Evolutionary conservation across 2,888 invertebrate species (phyloP).

Genomic region (Hetaerina titia): DNA sequence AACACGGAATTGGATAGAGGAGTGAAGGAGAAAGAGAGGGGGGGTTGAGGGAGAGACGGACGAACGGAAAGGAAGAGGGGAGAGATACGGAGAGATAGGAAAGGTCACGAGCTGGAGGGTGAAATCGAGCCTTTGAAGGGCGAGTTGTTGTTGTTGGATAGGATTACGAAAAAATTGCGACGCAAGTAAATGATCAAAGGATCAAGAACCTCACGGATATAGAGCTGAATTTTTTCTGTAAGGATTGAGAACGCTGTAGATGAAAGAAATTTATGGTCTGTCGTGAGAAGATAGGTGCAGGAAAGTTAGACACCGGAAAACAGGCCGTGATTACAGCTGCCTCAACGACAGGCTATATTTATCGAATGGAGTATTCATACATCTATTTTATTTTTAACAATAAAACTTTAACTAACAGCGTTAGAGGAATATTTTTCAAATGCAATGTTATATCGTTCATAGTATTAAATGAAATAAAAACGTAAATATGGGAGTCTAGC

Average conservation of each 20-base stretch:
- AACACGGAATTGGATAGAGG: constrained; percentile 20
- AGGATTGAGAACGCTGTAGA: not conserved
- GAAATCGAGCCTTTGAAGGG: not conserved
- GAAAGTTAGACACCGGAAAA: too few relatives aligned
- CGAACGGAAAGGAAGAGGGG: not conserved
- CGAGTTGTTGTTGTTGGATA: constrained; percentile 1
- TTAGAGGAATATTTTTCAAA: too few relatives aligned
- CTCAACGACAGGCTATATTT: too few relatives aligned
- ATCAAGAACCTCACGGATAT: not conserved
- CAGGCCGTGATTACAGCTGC: too few relatives aligned
- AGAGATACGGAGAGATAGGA: not conserved
- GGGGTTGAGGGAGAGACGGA: not conserved
- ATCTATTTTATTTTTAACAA: too few relatives aligned
- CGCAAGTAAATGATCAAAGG: not conserved
- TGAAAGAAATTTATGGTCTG: too few relatives aligned
- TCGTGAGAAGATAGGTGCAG: too few relatives aligned
- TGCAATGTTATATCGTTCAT: too few relatives aligned
- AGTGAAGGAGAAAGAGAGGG: not conserved
- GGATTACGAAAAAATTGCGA: not conserved
- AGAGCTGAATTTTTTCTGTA: not conserved
- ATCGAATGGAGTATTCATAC: too few relatives aligned
- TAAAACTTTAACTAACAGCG: too few relatives aligned
- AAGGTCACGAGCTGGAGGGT: not conserved
- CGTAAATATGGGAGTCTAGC: too few relatives aligned
- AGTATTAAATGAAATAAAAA: too few relatives aligned